Percentiles rank a stretch among this genome's conserved stretches.
These are phyloP conservation scores for Campoplex nolae DNA, from an alignment of 2,888 invertebrate genomes.

Conservation along the genomic window DNA sequence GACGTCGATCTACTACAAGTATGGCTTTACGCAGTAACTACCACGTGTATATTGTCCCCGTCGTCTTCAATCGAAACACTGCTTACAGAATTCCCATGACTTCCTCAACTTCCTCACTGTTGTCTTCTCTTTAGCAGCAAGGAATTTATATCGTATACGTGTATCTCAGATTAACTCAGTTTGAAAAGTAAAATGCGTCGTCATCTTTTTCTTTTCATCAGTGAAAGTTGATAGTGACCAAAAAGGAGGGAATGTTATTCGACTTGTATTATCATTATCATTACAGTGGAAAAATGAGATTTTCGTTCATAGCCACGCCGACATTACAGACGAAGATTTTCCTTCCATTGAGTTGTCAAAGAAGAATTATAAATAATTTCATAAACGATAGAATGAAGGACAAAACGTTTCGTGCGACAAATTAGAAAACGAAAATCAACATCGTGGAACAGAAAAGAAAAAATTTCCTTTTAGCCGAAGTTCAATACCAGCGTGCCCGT, in stretches of 20 bases:
- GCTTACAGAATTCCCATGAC: constrained; percentile 45
- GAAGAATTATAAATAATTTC: too few species aligned
- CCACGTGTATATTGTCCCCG: constrained; percentile 34
- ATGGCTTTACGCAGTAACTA: constrained; percentile 19
- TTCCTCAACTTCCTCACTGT: constrained; percentile 9
- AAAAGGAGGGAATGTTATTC: not conserved
- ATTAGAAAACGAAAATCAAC: too few species aligned
- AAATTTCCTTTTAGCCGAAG: not conserved
- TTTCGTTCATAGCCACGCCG: not conserved
- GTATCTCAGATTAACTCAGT: not conserved
- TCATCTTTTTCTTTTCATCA: not conserved
- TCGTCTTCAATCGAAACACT: constrained; percentile 5
- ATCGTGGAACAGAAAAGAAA: not conserved
- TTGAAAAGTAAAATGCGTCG: not conserved
- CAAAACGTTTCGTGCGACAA: too few species aligned
- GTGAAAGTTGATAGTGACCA: not conserved
- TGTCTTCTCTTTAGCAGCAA: not conserved
- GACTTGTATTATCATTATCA: too few species aligned
- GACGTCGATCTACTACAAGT: not conserved
- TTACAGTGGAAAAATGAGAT: not conserved
- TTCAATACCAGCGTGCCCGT: not conserved
- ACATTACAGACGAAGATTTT: too few species aligned
- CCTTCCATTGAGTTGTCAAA: too few species aligned
- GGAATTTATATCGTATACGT: not conserved
- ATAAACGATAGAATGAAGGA: too few species aligned